Evolutionary conservation across 2,797 vertebrate genomes (phyloP).

Genomic region (Lates japonicus): DNA sequence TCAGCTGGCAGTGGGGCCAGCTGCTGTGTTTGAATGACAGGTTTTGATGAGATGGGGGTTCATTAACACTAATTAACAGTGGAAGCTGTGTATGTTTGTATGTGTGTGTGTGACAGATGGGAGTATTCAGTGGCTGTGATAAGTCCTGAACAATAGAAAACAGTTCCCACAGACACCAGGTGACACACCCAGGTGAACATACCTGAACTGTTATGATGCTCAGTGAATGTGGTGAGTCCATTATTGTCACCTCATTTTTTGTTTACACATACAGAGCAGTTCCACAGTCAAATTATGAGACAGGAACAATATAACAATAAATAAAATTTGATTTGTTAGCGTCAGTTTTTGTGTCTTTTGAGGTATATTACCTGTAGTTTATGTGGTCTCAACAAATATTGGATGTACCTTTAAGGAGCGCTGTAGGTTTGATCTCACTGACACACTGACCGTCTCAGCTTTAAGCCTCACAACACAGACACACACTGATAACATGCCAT

Average conservation of each 20-base stretch:
- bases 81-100: constrained; percentile 33
- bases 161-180: constrained; percentile 45
- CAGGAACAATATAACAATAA: neutral
- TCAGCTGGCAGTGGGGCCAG: constrained; percentile 27
- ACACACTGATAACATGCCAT: constrained; percentile 57
- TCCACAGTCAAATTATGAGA: too few species aligned
- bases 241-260: neutral
- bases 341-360: too few species aligned
- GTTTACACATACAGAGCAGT: neutral
- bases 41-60: constrained; percentile 40
- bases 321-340: too few species aligned
- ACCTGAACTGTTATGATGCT: constrained; percentile 2
- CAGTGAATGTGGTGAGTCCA: neutral
- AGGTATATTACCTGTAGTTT: constrained; percentile 2
- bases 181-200: constrained; percentile 20
- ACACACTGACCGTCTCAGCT: constrained; percentile 54
- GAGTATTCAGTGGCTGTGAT: constrained; percentile 38
- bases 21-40: constrained; percentile 49
- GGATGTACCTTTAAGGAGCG: constrained; percentile 27
- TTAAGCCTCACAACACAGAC: constrained; percentile 51
- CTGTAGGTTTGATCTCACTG: constrained; percentile 53
- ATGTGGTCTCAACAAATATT: constrained; percentile 9
- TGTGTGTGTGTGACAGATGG: constrained; percentile 53
- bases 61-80: constrained; percentile 57
- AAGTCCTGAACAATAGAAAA: constrained; percentile 54